Percentiles rank a stretch among this genome's conserved stretches.
Conservation (phyloP, 2,797 vertebrate species). For the Pipistrellus pygmaeus region DNA sequence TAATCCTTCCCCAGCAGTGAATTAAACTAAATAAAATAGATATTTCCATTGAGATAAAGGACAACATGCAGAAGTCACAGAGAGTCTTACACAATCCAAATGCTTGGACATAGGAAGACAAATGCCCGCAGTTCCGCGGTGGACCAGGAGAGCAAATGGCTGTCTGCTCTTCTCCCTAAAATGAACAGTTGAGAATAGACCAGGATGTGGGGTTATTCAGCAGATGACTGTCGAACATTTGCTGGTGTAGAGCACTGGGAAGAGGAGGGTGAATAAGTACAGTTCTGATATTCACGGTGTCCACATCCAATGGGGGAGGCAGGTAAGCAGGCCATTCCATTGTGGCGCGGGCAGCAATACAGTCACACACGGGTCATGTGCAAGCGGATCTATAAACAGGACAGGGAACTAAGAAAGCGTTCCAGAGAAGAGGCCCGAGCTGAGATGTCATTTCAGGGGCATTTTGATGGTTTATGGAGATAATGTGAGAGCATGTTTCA, state of each 20-base stretch:
- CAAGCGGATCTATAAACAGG: background rate
- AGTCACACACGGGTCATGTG: fast-evolving
- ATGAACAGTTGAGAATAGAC: background rate
- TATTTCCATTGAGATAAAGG: background rate
- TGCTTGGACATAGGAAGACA: background rate
- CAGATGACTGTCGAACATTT: background rate
- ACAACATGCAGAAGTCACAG: background rate
- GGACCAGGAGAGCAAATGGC: background rate
- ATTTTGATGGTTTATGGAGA: background rate
- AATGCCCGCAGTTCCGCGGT: background rate
- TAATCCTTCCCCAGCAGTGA: background rate
- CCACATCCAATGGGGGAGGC: background rate
- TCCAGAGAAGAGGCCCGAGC: background rate
- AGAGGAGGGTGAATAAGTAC: background rate
- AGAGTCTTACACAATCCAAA: background rate
- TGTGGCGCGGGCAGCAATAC: fast-evolving
- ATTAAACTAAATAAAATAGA: conserved; percentile 40
- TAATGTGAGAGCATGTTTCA: background rate
- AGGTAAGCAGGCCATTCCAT: background rate
- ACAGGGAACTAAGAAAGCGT: fast-evolving
- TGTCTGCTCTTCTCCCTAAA: background rate
- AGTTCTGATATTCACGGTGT: background rate
- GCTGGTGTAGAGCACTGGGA: background rate
- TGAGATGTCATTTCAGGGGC: background rate
- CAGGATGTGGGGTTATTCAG: background rate